A percentile compares a stretch with the other conserved stretches of the same genome.
Evolutionary conservation across 2,113 vertebrate species (phyloP).

Genomic region (Aspidoscelis tigris): DNA sequence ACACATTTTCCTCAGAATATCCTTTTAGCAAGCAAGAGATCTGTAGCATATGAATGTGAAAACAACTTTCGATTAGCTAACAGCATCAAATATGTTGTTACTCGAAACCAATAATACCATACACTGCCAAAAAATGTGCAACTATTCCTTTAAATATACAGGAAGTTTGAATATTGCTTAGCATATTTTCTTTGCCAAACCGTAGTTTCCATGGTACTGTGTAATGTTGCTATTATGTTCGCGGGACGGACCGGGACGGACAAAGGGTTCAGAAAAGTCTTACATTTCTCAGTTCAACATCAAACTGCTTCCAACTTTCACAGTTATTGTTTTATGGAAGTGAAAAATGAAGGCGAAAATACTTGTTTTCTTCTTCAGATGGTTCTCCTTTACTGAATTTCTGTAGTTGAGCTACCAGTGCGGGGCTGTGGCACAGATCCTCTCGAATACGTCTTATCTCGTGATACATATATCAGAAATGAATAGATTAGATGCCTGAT

Average conservation of each 20-base stretch:
- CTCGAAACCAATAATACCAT: neutral
- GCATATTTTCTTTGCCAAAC: slow-evolving; percentile 14
- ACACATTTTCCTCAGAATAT: neutral
- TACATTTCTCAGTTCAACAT: neutral
- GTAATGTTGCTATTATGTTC: neutral
- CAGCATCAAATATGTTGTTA: accelerated
- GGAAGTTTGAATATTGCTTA: neutral
- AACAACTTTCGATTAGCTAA: neutral
- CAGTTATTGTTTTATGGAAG: slow-evolving; percentile 61
- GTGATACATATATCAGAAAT: slow-evolving; percentile 62
- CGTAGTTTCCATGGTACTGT: neutral
- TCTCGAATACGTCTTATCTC: slow-evolving; percentile 43
- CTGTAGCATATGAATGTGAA: neutral
- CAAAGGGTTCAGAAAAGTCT: slow-evolving; percentile 39
- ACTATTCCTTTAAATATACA: slow-evolving; percentile 19
- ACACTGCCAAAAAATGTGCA: neutral
- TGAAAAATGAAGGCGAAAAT: slow-evolving; percentile 59
- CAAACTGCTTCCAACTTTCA: slow-evolving; percentile 43
- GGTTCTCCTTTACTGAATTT: slow-evolving; percentile 31
- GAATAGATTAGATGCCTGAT: slow-evolving; percentile 55
- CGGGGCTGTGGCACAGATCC: slow-evolving; percentile 1
- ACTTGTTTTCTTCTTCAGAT: slow-evolving; percentile 29
- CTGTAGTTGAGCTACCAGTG: slow-evolving; percentile 9
- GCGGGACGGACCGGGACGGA: neutral
- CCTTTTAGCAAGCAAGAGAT: neutral